These are phyloP conservation scores for Epinephelus awoara DNA, from an alignment of 2,797 vertebrate genomes.

Conservation along the genomic window DNA sequence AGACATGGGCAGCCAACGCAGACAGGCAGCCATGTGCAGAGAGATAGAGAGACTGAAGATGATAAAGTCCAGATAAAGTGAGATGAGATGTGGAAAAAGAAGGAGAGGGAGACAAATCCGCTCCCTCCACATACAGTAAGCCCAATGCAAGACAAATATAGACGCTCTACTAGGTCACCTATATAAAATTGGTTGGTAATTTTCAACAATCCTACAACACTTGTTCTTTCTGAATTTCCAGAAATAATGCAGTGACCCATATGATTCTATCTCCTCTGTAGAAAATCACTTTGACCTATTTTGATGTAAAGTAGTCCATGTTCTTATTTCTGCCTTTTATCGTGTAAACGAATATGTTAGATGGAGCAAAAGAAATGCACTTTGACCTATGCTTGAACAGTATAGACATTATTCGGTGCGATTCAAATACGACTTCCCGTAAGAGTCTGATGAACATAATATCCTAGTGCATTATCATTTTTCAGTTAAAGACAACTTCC, in stretches of 20 bases:
- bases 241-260: slow-evolving; percentile 89
- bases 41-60: slow-evolving; percentile 20
- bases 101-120: slow-evolving; percentile 42
- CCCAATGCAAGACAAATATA: slow-evolving; percentile 79
- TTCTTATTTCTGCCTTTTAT: slow-evolving; percentile 79
- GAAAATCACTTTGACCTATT: slow-evolving; percentile 87
- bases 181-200: slow-evolving; percentile 83
- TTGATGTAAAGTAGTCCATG: slow-evolving; percentile 84
- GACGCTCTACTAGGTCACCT: slow-evolving; percentile 84
- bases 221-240: slow-evolving; percentile 81
- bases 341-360: slow-evolving; percentile 53
- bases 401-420: slow-evolving; percentile 11
- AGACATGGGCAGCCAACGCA: slow-evolving; percentile 26
- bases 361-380: slow-evolving; percentile 28
- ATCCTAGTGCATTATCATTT: not conserved
- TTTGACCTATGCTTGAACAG: slow-evolving; percentile 10
- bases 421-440: not conserved
- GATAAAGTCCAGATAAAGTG: slow-evolving; percentile 53
- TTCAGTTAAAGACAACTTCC: not conserved
- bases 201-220: slow-evolving; percentile 82
- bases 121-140: slow-evolving; percentile 56
- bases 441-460: not conserved
- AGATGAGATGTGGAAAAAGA: slow-evolving; percentile 54
- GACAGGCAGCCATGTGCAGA: slow-evolving; percentile 18
- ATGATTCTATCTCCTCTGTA: slow-evolving; percentile 79